These are phyloP conservation scores for Contarinia nasturtii DNA, from an alignment of 1,140 invertebrate species.

Conservation along the genomic window DNA sequence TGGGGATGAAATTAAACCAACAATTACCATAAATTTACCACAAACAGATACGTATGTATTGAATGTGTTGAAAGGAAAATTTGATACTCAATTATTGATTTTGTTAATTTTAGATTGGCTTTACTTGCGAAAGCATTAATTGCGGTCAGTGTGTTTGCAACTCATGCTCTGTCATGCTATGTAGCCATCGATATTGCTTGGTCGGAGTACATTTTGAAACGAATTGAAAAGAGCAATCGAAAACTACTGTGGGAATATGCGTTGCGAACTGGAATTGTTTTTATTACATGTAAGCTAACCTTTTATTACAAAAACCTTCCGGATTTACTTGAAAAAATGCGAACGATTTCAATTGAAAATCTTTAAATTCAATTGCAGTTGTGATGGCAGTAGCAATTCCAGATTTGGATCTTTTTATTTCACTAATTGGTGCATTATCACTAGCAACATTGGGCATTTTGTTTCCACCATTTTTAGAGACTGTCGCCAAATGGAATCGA, in stretches of 20 bases:
- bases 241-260: not conserved
- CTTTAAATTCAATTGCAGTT: constrained; percentile 30
- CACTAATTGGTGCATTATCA: constrained; percentile 71
- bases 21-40: constrained; percentile 51
- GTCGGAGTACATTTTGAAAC: constrained; percentile 13
- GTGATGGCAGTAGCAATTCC: constrained; percentile 64
- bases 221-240: not conserved
- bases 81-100: not conserved
- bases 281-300: not conserved
- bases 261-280: not conserved
- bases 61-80: not conserved
- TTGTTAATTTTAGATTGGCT: constrained; percentile 36
- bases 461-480: constrained; percentile 64
- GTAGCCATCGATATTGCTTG: constrained; percentile 77
- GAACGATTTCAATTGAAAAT: no score
- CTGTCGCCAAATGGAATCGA: not conserved
- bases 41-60: constrained; percentile 8
- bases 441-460: constrained; percentile 79
- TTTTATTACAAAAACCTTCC: no score
- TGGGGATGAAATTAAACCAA: constrained; percentile 37
- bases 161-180: constrained; percentile 72
- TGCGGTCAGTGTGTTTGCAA: constrained; percentile 62
- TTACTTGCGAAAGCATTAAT: constrained; percentile 55
- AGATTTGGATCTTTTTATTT: constrained; percentile 78
- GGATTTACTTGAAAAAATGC: no score